Conservation (phyloP, 2,888 invertebrate species). For the Agapostemon virescens region DNA sequence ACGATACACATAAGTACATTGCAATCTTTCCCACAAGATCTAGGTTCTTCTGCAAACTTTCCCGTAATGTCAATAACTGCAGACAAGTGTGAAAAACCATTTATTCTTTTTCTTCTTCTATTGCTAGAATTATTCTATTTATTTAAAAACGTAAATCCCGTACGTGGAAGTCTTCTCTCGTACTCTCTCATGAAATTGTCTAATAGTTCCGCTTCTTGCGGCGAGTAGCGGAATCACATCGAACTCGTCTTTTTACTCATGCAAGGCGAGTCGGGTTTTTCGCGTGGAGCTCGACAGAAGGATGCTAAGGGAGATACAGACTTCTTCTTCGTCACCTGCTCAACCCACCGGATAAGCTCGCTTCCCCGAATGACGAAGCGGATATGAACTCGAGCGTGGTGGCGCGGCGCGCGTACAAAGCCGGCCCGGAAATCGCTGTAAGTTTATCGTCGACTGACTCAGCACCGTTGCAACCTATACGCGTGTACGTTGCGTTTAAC, state of each 20-base stretch:
- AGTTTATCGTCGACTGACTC: conserved; percentile 43
- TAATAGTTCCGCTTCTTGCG: neutral
- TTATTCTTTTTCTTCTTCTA: no score
- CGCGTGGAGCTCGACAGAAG: neutral
- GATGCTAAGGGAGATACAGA: neutral
- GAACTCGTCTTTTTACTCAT: neutral
- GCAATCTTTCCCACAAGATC: no score
- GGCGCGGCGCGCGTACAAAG: conserved; percentile 32
- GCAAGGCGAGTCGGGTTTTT: neutral
- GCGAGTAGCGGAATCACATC: neutral
- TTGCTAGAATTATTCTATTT: no score
- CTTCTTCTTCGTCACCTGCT: conserved; percentile 15
- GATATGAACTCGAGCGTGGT: conserved; percentile 42
- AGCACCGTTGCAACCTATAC: conserved; percentile 24
- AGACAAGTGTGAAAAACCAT: no score
- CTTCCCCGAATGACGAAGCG: conserved; percentile 45
- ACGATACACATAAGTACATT: no score
- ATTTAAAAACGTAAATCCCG: no score
- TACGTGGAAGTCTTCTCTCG: no score
- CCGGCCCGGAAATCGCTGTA: conserved; percentile 40
- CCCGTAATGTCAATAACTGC: no score
- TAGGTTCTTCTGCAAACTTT: no score
- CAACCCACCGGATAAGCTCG: conserved; percentile 21
- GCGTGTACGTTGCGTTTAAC: conserved; percentile 23
- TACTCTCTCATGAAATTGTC: no score